A percentile compares a stretch with the other conserved stretches of the same genome.
phyloP scores from a whole-genome alignment of 2,888 invertebrate species.

The Himalopsyche tibetana region DNA sequence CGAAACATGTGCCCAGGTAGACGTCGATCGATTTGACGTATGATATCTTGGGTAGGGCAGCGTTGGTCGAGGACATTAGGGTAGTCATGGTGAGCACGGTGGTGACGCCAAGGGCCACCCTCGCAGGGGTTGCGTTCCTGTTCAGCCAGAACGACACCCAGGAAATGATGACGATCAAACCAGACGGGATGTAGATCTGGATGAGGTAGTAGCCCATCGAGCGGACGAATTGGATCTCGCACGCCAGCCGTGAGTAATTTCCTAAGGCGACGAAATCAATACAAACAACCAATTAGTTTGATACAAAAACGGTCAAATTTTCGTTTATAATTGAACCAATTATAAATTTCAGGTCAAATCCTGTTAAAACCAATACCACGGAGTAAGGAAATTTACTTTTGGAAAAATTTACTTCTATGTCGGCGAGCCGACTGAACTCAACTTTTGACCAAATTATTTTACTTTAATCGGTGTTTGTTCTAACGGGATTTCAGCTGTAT shows the following conservation, averaged over 20 bases:
- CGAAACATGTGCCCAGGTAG: constrained; percentile 98
- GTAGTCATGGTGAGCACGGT: constrained; percentile 99
- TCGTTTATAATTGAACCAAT: constrained; percentile 21
- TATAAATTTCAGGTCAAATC: constrained; percentile 34
- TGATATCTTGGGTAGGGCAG: constrained; percentile 97
- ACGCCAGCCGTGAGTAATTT: constrained; percentile 96
- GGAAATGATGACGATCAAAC: constrained; percentile 97
- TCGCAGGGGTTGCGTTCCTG: constrained; percentile 95
- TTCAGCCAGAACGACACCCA: constrained; percentile 99
- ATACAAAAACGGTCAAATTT: constrained; percentile 28
- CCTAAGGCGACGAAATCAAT: constrained; percentile 77
- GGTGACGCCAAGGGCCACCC: constrained; percentile 95
- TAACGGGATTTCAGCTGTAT: constrained; percentile 34
- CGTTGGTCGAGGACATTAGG: constrained; percentile 96
- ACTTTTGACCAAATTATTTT: constrained; percentile 5
- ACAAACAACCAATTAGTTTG: constrained; percentile 30
- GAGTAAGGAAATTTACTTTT: background rate
- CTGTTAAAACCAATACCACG: constrained; percentile 31
- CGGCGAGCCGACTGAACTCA: background rate
- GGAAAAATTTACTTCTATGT: background rate
- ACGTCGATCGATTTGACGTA: constrained; percentile 99
- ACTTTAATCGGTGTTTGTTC: constrained; percentile 24
- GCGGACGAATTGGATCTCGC: constrained; percentile 97
- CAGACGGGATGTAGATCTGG: constrained; percentile 98
- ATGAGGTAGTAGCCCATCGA: constrained; percentile 99